These are phyloP conservation scores for Crenichthys baileyi DNA, from an alignment of 2,797 vertebrate species.

Conservation along the genomic window DNA sequence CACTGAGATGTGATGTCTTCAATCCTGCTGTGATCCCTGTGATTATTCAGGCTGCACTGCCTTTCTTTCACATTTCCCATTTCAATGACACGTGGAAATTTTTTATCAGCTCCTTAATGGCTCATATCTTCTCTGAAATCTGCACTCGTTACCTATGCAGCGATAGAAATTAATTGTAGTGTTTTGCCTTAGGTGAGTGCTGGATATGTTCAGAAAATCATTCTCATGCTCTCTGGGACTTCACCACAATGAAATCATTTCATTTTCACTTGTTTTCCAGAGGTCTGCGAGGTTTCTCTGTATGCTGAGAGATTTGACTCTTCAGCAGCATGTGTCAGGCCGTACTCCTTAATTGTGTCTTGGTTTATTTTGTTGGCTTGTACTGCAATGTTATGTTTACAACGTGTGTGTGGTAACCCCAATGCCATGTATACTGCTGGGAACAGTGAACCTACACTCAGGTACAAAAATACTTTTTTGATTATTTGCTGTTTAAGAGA, in stretches of 20 bases:
- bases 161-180: constrained; percentile 67
- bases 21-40: constrained; percentile 29
- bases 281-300: constrained; percentile 33
- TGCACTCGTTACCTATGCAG: constrained; percentile 52
- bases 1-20: constrained; percentile 10
- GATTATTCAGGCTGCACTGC: constrained; percentile 33
- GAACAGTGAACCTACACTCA: constrained; percentile 21
- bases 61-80: constrained; percentile 31
- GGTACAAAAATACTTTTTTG: constrained; percentile 46
- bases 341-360: constrained; percentile 40
- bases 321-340: constrained; percentile 9
- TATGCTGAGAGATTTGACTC: background rate
- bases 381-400: constrained; percentile 39
- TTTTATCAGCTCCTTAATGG: constrained; percentile 65
- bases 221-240: constrained; percentile 47
- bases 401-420: constrained; percentile 51
- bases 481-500: constrained; percentile 36
- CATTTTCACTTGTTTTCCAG: constrained; percentile 55
- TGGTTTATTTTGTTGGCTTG: constrained; percentile 14
- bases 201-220: constrained; percentile 62
- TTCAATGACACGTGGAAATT: constrained; percentile 55
- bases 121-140: constrained; percentile 52
- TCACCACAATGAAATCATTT: constrained; percentile 63
- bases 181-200: constrained; percentile 49
- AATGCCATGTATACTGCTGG: constrained; percentile 27